Conservation (phyloP, 2,797 vertebrate species). For the Decapterus maruadsi region DNA sequence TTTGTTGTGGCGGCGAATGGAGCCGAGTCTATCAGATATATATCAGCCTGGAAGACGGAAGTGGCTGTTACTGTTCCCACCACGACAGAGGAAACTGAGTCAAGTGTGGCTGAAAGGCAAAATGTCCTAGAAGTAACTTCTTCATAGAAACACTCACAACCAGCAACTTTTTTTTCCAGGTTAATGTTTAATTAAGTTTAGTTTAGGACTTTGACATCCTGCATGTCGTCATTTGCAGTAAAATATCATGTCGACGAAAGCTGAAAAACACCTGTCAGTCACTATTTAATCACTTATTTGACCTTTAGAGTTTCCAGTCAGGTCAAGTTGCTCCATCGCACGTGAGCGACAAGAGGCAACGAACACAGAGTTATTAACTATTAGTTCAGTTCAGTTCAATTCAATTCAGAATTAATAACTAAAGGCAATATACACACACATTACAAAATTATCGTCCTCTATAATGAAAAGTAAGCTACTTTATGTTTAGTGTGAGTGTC, state of each 20-base stretch:
- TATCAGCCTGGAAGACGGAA: neutral
- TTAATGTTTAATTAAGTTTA: neutral
- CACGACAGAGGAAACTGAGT: conserved; percentile 1
- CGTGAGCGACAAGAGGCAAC: neutral
- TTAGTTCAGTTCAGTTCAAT: neutral
- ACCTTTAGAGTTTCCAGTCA: neutral
- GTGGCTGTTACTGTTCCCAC: neutral
- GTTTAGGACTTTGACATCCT: neutral
- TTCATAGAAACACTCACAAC: neutral
- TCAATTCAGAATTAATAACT: neutral
- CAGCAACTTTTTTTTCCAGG: neutral
- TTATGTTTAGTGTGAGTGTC: no score
- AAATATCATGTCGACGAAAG: neutral
- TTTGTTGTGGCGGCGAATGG: neutral
- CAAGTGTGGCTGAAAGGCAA: neutral
- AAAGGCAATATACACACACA: neutral
- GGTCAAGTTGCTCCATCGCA: neutral
- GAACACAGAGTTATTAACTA: conserved; percentile 11
- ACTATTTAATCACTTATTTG: conserved; percentile 1
- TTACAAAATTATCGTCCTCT: no score
- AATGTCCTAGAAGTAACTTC: neutral
- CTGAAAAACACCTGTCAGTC: neutral
- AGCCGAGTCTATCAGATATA: neutral
- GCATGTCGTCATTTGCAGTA: no score
- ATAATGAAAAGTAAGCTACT: no score